phyloP scores from a whole-genome alignment of 2,113 vertebrate species.

The Oreochromis spilurus region DNA sequence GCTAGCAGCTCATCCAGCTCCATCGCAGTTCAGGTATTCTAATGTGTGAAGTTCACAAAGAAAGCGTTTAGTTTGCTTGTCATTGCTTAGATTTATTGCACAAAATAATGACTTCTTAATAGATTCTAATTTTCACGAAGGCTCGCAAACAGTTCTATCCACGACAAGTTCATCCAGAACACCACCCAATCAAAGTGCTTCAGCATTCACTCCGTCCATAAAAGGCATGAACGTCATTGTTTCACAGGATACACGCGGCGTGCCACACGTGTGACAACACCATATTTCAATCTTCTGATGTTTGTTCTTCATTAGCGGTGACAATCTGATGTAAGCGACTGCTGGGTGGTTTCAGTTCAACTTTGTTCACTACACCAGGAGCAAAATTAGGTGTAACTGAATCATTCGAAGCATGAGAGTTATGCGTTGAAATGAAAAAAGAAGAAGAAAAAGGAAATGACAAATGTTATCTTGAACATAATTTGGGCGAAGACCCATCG shows the following conservation, averaged over 20 bases:
- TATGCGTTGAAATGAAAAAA: not conserved
- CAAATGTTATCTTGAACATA: not conserved
- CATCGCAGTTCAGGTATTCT: not conserved
- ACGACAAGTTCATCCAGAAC: not conserved
- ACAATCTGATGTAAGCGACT: not conserved
- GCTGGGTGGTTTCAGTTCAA: not conserved
- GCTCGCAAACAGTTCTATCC: not conserved
- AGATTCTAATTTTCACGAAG: not conserved
- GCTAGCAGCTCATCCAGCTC: not conserved
- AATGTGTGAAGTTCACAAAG: not conserved
- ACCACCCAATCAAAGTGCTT: not conserved
- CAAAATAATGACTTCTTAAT: not conserved
- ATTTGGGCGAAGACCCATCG: not conserved
- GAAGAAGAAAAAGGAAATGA: not conserved
- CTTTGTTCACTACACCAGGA: not conserved
- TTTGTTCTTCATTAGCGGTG: not conserved
- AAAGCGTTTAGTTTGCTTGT: not conserved
- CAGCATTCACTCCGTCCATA: not conserved
- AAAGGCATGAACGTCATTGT: not conserved
- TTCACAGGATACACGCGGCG: not conserved
- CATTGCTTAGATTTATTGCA: not conserved
- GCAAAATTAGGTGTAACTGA: not conserved
- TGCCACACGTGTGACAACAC: accelerated
- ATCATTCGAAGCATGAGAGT: not conserved
- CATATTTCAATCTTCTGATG: not conserved